These are phyloP conservation scores for Branchipolynoe longqiensis DNA, from an alignment of 2,888 invertebrate species.

Conservation along the genomic window DNA sequence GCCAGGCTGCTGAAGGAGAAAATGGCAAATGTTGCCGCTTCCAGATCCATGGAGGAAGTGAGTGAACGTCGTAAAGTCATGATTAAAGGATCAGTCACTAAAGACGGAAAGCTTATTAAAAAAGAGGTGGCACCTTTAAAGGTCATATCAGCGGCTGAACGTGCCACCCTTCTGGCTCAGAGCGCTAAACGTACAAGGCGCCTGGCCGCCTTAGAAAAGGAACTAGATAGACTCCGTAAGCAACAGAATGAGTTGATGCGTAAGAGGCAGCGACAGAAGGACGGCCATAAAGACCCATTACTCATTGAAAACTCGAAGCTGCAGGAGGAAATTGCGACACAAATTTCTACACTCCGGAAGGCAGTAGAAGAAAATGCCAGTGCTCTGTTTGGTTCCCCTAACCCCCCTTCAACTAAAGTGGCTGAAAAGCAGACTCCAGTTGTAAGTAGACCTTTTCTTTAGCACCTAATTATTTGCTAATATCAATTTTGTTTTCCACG, in stretches of 20 bases:
- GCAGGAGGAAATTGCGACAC: conserved; percentile 75
- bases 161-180: conserved; percentile 23
- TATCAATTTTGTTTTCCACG: no score
- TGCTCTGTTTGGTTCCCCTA: neutral
- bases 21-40: neutral
- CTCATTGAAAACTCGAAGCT: conserved; percentile 76
- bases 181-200: conserved; percentile 45
- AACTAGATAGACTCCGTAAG: conserved; percentile 72
- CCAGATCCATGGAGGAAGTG: neutral
- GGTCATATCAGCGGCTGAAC: neutral
- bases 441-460: no score
- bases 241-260: conserved; percentile 78
- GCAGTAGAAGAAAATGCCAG: conserved; percentile 64
- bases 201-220: conserved; percentile 62
- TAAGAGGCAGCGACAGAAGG: conserved; percentile 72
- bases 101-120: neutral
- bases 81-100: neutral
- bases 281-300: conserved; percentile 78
- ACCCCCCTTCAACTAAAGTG: no score
- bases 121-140: neutral
- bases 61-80: conserved; percentile 11
- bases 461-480: no score
- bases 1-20: neutral
- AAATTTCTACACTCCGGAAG: conserved; percentile 71
- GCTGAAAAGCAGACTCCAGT: no score